These are phyloP conservation scores for Venustoraphidia nigricollis DNA, from an alignment of 2,888 invertebrate genomes.

Conservation along the genomic window DNA sequence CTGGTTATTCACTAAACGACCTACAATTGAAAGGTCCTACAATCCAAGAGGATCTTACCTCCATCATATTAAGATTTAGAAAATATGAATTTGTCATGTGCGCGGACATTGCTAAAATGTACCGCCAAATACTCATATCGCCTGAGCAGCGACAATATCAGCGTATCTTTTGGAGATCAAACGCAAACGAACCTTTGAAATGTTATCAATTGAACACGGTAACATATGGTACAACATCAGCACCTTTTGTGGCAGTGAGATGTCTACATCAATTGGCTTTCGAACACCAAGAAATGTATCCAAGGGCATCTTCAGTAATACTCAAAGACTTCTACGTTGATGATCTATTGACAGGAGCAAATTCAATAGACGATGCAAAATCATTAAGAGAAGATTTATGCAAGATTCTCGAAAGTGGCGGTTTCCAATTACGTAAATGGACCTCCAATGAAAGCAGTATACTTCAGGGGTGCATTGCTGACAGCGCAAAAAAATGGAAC, in stretches of 20 bases:
- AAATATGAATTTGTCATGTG: conserved; percentile 9
- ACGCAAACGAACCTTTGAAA: no score
- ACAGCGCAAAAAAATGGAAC: no score
- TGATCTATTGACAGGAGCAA: neutral
- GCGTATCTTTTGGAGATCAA: no score
- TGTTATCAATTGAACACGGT: conserved; percentile 6
- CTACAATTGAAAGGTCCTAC: conserved; percentile 10
- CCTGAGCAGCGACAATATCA: no score
- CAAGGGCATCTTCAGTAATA: neutral
- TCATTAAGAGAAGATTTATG: neutral
- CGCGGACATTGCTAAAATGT: no score
- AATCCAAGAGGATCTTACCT: conserved; percentile 13
- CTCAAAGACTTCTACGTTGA: neutral
- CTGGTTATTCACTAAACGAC: conserved; percentile 13
- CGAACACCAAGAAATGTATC: neutral
- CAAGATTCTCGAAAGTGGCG: neutral
- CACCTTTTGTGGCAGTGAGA: conserved; percentile 11
- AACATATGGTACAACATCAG: conserved; percentile 10
- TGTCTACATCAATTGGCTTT: neutral
- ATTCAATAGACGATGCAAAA: neutral
- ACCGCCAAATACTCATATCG: no score
- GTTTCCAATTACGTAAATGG: neutral
- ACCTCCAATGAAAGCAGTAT: no score
- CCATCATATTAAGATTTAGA: conserved; percentile 13
- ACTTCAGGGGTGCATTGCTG: no score